Conservation (phyloP, 2,888 invertebrate species). For the Cosmia trapezina region DNA sequence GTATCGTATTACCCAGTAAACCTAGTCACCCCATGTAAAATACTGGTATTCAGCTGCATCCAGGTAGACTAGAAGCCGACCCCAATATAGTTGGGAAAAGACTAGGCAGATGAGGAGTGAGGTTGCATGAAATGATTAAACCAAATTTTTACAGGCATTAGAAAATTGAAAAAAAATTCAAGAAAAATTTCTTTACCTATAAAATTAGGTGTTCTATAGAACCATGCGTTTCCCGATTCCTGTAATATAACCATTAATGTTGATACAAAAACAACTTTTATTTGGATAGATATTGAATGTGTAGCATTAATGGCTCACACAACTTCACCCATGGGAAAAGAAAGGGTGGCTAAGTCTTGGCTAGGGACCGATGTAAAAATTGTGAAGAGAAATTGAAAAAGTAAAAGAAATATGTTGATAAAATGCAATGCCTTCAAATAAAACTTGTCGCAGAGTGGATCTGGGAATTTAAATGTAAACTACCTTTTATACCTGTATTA, state of each 20-base stretch:
- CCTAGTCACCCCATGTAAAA: too few relatives aligned
- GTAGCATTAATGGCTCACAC: conserved; percentile 23
- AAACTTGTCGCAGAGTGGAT: neutral
- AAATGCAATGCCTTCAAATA: neutral
- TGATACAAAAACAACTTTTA: conserved; percentile 16
- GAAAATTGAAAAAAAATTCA: too few relatives aligned
- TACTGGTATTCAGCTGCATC: too few relatives aligned
- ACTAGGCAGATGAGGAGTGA: neutral
- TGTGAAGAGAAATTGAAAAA: neutral
- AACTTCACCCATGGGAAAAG: conserved; percentile 26
- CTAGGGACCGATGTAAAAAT: conserved; percentile 18
- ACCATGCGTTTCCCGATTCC: neutral
- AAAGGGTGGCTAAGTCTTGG: neutral
- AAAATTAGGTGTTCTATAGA: neutral
- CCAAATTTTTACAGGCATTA: neutral
- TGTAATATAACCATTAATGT: neutral
- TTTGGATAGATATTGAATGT: conserved; percentile 21
- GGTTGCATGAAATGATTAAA: conserved; percentile 12
- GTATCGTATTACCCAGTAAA: too few relatives aligned
- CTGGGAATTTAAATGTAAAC: neutral
- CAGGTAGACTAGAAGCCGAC: too few relatives aligned
- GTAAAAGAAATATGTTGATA: neutral
- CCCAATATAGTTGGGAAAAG: too few relatives aligned
- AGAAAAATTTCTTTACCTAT: neutral
- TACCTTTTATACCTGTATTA: too few relatives aligned